Evolutionary conservation across 2,888 invertebrate genomes (phyloP), one percentile per base, ranked within the genome.

Genomic region (Agrotis clavis): DNA sequence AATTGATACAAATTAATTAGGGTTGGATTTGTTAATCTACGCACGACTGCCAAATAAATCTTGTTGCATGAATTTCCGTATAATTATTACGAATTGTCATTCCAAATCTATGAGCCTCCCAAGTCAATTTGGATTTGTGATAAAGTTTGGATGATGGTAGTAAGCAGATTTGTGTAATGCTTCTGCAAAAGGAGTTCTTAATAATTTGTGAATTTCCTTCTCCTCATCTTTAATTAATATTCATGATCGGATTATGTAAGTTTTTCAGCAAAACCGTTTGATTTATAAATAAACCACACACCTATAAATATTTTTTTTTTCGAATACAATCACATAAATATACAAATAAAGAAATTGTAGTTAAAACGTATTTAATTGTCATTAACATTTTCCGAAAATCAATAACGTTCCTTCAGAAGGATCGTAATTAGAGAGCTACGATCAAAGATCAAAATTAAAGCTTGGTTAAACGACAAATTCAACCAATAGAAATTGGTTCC

Each of bases 401-500:
- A 68, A 76, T 75, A 61, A 68, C 25, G 6, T 60, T 48, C 67
- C 41, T 51, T 57, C 53, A 70, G 65, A 66, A 56, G 47, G 6
- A 57, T 47, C 54, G 19, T 74, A 77, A 84, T 81, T 81, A 74
- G 48, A 71, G 51, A 16, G 53, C 25, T 53, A 60, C 21, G 67
- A 74, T 68, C 68, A 74, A 70, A 68, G 71, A 72, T 71, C 62
- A 73, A 71, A 74, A 77, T 77, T 65, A 67, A 72, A 57, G 60
- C 64, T 74, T 65, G 51, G 60, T 81, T 65, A 74, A 45, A 62
- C 51, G 72, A 76, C 53, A 64, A 84, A 74, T 81, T 74, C 11
- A 6, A 62, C 62, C 67, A 30, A 77, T 74, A 69, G 14, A 71
- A 71, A 74, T 84, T 67, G 81, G 66, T 64, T 67, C 47, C 71